Percentiles rank a stretch among this genome's conserved stretches.
Conservation (phyloP, 2,888 invertebrate species). For the Lepetodrilus schrolli region DNA sequence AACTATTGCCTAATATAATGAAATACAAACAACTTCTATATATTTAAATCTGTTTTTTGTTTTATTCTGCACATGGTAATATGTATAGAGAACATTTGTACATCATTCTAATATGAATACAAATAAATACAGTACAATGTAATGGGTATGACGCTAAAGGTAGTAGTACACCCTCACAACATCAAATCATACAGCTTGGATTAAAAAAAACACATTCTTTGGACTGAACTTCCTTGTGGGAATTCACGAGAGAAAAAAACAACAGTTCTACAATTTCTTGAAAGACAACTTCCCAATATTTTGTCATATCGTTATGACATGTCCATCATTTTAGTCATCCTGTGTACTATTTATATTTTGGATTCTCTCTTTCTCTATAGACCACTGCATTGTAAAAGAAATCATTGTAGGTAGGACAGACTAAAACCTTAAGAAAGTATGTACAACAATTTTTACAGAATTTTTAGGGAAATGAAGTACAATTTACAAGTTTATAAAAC, state of each 20-base stretch:
- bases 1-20: too few relatives aligned
- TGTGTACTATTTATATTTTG: not conserved
- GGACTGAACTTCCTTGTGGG: not conserved
- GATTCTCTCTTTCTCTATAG: too few relatives aligned
- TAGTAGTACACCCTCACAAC: not conserved
- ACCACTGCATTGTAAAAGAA: too few relatives aligned
- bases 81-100: constrained; percentile 33
- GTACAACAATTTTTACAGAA: constrained; percentile 16
- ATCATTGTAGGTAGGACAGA: too few relatives aligned
- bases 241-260: constrained; percentile 12
- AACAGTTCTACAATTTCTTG: not conserved
- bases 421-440: constrained; percentile 2
- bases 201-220: not conserved
- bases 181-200: not conserved
- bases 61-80: constrained; percentile 33
- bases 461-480: not conserved
- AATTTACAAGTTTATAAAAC: constrained; percentile 17
- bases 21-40: too few relatives aligned
- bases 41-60: constrained; percentile 26
- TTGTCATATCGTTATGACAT: too few relatives aligned
- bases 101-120: constrained; percentile 32
- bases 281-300: not conserved
- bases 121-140: constrained; percentile 28
- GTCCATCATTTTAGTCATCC: not conserved
- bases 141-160: not conserved